A percentile compares a stretch with the other conserved stretches of the same genome.
phyloP scores from a whole-genome alignment of 2,888 invertebrate species.

The Mimas tiliae region DNA sequence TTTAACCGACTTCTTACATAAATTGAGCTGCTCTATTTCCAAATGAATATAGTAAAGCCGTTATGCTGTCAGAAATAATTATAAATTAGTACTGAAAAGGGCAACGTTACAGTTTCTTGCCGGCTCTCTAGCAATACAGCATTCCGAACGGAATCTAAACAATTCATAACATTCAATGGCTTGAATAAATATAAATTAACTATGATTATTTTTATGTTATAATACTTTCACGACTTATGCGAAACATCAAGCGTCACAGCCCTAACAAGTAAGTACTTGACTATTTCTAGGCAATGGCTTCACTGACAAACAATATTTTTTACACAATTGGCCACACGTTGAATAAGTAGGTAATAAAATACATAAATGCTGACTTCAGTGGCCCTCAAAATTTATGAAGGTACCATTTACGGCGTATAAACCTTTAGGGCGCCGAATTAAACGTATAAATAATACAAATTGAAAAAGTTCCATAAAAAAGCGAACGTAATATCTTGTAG shows the following conservation, averaged over 20 bases:
- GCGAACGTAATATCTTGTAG: slow-evolving; percentile 15
- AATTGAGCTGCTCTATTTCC: too few species aligned
- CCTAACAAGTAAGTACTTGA: neutral
- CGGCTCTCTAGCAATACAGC: too few species aligned
- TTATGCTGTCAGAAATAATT: too few species aligned
- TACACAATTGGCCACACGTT: slow-evolving; percentile 30
- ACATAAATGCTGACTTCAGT: slow-evolving; percentile 30
- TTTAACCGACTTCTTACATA: too few species aligned
- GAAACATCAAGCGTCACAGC: neutral
- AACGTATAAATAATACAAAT: slow-evolving; percentile 31
- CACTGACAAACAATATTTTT: slow-evolving; percentile 28
- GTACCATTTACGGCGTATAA: slow-evolving; percentile 30
- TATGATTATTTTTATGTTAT: too few species aligned
- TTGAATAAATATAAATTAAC: too few species aligned
- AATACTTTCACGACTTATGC: neutral
- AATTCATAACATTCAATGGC: too few species aligned
- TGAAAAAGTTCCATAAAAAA: slow-evolving; percentile 26
- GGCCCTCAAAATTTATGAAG: slow-evolving; percentile 30
- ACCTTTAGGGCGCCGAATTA: slow-evolving; percentile 25
- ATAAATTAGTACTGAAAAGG: too few species aligned
- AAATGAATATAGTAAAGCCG: too few species aligned
- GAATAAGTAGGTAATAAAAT: slow-evolving; percentile 30
- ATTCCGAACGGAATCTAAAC: too few species aligned
- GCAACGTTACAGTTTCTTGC: too few species aligned
- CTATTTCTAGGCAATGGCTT: slow-evolving; percentile 1